Percentiles rank a stretch among this genome's conserved stretches.
Conservation (phyloP, 2,888 invertebrate species). For the Megalurothrips usitatus region DNA sequence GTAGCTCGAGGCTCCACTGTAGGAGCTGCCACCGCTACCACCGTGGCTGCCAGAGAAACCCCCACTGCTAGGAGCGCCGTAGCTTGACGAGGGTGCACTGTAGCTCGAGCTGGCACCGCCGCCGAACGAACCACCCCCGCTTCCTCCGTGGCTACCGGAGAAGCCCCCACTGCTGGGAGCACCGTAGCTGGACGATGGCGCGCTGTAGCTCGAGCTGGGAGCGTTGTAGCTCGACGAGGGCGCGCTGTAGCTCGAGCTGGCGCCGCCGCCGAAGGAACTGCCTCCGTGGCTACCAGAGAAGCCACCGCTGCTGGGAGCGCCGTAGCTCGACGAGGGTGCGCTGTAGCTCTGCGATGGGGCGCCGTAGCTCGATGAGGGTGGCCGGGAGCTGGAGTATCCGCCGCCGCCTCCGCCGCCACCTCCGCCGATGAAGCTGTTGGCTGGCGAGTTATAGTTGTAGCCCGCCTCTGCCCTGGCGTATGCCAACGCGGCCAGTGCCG, state of each 20-base stretch:
- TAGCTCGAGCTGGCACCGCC: conserved; percentile 36
- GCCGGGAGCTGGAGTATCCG: neutral
- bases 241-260: conserved; percentile 35
- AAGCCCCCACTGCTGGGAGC: neutral
- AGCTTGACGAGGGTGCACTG: conserved; percentile 1
- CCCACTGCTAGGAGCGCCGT: conserved; percentile 13
- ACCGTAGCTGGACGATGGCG: neutral
- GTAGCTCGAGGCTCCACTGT: neutral
- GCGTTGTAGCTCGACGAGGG: conserved; percentile 36
- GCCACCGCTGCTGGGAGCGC: too few relatives aligned
- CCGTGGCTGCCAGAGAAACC: neutral
- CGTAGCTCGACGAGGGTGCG: neutral
- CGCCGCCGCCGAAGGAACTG: conserved; percentile 30
- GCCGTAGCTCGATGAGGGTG: conserved; percentile 36
- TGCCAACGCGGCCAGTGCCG: conserved; percentile 40
- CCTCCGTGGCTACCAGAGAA: neutral
- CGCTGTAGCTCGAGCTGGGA: conserved; percentile 1
- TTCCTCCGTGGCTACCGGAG: neutral
- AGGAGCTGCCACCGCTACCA: neutral
- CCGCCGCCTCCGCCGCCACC: conserved; percentile 29
- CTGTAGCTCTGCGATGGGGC: conserved; percentile 24
- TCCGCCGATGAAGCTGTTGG: conserved; percentile 31
- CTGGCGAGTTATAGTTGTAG: conserved; percentile 39
- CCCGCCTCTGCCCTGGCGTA: conserved; percentile 42
- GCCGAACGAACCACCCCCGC: conserved; percentile 35